Evolutionary conservation across 2,113 vertebrate genomes (phyloP), one percentile per base, ranked within the genome.

Genomic region (Protobothrops flavoviridis): DNA sequence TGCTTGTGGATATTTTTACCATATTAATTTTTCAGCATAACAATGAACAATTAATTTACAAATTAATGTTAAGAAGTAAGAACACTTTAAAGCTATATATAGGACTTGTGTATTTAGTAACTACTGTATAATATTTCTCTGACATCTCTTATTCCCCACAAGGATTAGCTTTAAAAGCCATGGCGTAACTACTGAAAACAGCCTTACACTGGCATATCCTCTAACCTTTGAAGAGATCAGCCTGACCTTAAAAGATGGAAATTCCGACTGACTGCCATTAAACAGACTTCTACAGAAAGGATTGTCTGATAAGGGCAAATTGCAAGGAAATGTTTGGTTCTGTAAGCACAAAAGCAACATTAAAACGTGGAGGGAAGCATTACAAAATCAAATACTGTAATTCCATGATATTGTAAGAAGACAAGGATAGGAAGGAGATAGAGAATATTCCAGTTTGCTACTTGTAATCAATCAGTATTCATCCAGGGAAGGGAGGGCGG

Each of bases 161-260:
- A 93, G 56, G 93, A 94, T 95, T 96, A 95, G 86, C 43, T 95
- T 90, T 93, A 93, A 95, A 95, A 96, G 81, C 93, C 50, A 92
- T 43, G 48, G 43, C 45, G 21, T 92, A 94, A 89, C 90, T 93
- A 95, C 48, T 5, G 91, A 93, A 94, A 95, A 96, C 96, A 97
- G 45, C 45, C 50, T 94, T 92, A 95, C 56, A 95, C 91, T 61
- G 94, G 92, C 88, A 9, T 94, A 64, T 87, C 88, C 95, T 94
- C 94, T 95, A 97, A 96, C 85, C 94, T 97, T 97, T 96, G 94
- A 96, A 94, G 96, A 96, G 95, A 96, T 96, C 93, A 96, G 88
- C 43, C 24, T 96, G 95, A 97, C 94, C 94, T 97, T 95, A 95
- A 96, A 95, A 88, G 91, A 93, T 52, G 95, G 89, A 94, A 96